phyloP scores from a whole-genome alignment of 2,888 invertebrate species.

The Dorcus parallelipipedus region DNA sequence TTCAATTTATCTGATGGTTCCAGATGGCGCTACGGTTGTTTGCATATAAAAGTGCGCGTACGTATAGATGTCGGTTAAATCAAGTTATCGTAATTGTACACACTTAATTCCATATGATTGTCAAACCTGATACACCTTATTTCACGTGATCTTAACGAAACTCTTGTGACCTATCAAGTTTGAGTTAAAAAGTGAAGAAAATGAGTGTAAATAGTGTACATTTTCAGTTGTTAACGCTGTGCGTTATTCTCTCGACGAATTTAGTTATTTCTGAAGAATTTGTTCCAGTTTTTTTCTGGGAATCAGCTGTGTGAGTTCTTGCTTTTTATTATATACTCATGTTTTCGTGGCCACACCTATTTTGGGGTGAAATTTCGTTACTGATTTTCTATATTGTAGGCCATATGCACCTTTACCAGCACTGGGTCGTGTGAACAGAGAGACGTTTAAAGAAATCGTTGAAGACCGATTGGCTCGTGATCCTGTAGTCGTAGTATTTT shows the following conservation, averaged over 20 bases:
- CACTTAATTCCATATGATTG: conserved; percentile 24
- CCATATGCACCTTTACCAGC: conserved; percentile 38
- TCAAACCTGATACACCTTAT: conserved; percentile 21
- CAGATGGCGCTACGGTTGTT: no score
- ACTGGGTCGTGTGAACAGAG: conserved; percentile 41
- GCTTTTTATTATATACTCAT: conserved; percentile 7
- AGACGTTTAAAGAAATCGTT: conserved; percentile 42
- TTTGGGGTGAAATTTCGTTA: conserved; percentile 5
- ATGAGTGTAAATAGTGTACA: conserved; percentile 16
- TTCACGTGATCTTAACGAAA: conserved; percentile 29
- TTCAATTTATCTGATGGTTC: no score
- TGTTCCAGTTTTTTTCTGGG: conserved; percentile 47
- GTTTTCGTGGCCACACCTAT: conserved; percentile 28
- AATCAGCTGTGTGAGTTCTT: conserved; percentile 40
- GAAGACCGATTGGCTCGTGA: conserved; percentile 33
- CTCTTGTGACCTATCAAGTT: conserved; percentile 21
- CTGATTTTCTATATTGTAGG: conserved; percentile 18
- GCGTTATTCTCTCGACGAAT: conserved; percentile 10
- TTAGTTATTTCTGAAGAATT: conserved; percentile 34
- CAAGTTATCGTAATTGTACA: conserved; percentile 1
- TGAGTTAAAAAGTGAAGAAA: conserved; percentile 13
- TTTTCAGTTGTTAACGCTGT: conserved; percentile 9
- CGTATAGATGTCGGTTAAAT: conserved; percentile 8
- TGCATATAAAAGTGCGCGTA: not conserved
- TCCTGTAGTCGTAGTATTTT: conserved; percentile 50